These are phyloP conservation scores for Lophura swinhoii DNA, from an alignment of 2,797 vertebrate genomes.

Conservation along the genomic window DNA sequence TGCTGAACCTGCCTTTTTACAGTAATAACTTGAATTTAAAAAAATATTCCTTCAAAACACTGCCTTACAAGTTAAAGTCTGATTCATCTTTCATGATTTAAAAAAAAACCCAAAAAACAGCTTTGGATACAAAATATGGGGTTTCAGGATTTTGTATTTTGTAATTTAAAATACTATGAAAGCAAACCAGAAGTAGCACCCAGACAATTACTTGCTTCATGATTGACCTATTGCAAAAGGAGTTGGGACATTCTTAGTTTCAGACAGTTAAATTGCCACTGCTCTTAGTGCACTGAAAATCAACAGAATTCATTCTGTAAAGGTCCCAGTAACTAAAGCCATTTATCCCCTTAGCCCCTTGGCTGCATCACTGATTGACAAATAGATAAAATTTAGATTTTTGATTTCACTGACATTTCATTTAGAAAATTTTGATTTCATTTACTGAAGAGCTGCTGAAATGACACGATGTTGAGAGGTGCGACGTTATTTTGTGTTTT, in stretches of 20 bases:
- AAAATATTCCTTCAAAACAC: background rate
- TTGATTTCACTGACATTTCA: background rate
- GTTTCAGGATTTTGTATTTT: background rate
- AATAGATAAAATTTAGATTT: background rate
- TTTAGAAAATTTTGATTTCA: background rate
- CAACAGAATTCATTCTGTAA: background rate
- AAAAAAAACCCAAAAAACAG: background rate
- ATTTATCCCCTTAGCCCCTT: background rate
- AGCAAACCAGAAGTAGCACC: background rate
- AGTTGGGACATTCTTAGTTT: background rate
- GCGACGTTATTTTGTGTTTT: background rate
- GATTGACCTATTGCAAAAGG: background rate
- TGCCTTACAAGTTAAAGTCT: background rate
- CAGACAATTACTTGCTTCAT: background rate
- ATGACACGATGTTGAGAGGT: background rate
- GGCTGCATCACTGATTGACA: background rate
- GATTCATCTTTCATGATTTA: background rate
- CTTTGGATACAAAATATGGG: background rate
- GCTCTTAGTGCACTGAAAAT: background rate
- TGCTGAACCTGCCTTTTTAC: background rate
- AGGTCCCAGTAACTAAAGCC: background rate
- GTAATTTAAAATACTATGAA: background rate
- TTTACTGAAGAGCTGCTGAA: background rate
- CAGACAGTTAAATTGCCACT: background rate
- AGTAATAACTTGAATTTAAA: background rate